A percentile compares a stretch with the other conserved stretches of the same genome.
These are phyloP conservation scores for Myotis lucifugus DNA, from an alignment of 2,113 vertebrate species.

Conservation along the genomic window DNA sequence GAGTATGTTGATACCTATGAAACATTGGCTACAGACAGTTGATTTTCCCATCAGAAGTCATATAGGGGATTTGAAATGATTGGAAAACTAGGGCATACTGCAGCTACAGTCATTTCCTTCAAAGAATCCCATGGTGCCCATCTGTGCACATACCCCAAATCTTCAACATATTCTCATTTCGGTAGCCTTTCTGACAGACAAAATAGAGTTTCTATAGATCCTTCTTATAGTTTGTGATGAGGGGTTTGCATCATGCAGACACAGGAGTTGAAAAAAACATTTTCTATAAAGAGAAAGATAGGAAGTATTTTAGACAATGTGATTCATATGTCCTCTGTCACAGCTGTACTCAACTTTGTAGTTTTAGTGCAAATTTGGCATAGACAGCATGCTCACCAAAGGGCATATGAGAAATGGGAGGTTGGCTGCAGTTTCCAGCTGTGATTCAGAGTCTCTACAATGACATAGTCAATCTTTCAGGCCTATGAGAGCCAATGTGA, in stretches of 20 bases:
- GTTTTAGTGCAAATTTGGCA: not conserved
- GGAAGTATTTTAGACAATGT: not conserved
- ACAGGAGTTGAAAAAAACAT: not conserved
- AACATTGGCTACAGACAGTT: not conserved
- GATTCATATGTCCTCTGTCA: not conserved
- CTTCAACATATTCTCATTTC: not conserved
- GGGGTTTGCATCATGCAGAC: not conserved
- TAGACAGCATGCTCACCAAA: not conserved
- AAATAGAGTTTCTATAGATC: not conserved
- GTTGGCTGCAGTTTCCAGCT: not conserved
- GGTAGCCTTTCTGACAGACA: not conserved
- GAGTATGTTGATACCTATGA: not conserved
- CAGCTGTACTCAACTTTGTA: not conserved
- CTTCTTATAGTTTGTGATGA: not conserved
- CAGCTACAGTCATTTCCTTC: not conserved
- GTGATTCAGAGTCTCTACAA: not conserved
- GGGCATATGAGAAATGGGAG: not conserved
- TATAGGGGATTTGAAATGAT: not conserved
- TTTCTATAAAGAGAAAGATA: not conserved
- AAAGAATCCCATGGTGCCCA: not conserved
- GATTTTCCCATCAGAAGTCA: not conserved
- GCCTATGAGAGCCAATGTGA: not conserved
- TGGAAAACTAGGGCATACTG: not conserved
- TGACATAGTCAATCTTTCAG: not conserved
- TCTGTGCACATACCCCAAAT: not conserved